These are phyloP conservation scores for Sus cebifrons DNA, from an alignment of 2,797 vertebrate species.

Conservation along the genomic window DNA sequence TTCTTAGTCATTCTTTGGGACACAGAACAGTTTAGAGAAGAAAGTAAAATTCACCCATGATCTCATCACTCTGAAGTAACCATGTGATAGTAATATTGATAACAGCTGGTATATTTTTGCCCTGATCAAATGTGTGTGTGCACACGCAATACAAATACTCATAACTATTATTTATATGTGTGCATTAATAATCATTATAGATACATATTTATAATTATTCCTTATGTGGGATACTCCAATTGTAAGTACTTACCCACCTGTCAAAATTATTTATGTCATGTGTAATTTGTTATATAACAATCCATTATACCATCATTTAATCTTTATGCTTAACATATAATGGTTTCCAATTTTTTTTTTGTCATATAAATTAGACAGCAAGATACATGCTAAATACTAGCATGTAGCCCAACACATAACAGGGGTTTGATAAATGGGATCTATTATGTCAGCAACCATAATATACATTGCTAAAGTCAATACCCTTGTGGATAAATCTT, in stretches of 20 bases:
- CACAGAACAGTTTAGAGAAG: background rate
- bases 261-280: constrained; percentile 61
- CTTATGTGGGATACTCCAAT: background rate
- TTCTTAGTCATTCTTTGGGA: constrained; percentile 8
- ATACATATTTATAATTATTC: constrained; percentile 16
- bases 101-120: background rate
- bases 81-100: background rate
- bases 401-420: constrained; percentile 18
- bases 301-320: constrained; percentile 48
- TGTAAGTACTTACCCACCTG: constrained; percentile 36
- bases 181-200: background rate
- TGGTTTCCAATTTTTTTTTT: constrained; percentile 4
- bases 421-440: constrained; percentile 63
- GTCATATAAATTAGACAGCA: constrained; percentile 69
- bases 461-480: constrained; percentile 53
- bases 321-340: constrained; percentile 60
- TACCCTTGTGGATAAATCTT: constrained; percentile 53
- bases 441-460: constrained; percentile 39
- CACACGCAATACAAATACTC: background rate
- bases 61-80: background rate
- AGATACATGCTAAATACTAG: constrained; percentile 51
- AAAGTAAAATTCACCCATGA: background rate
- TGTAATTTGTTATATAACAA: constrained; percentile 65
- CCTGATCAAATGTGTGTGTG: background rate
- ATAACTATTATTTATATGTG: background rate